Evolutionary conservation across 1,140 invertebrate genomes (phyloP).

Genomic region (Heliconius nattereri): DNA sequence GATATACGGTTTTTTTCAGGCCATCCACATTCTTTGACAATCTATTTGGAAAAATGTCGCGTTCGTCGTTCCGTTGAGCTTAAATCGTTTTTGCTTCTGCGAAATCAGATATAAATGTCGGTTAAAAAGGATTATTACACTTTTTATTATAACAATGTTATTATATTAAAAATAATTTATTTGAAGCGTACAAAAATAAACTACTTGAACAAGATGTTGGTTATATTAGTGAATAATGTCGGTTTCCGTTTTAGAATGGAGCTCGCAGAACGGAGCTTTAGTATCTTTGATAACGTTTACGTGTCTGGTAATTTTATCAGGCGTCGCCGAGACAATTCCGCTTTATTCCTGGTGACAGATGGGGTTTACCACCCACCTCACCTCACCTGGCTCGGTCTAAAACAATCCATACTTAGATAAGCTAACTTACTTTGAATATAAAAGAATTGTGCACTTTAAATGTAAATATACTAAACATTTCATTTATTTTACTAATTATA

Average conservation of each 20-base stretch:
- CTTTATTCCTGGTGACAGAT: slow-evolving; percentile 59
- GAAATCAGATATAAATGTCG: neutral
- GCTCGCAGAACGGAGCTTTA: slow-evolving; percentile 37
- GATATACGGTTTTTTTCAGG: neutral
- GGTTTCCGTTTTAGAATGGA: slow-evolving; percentile 38
- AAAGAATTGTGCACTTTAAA: neutral
- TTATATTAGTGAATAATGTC: slow-evolving; percentile 32
- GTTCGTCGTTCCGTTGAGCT: neutral
- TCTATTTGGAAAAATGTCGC: neutral
- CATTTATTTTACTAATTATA: too few species aligned
- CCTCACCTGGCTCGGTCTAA: slow-evolving; percentile 10
- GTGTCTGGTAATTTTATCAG: slow-evolving; percentile 60
- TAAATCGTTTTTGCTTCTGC: neutral
- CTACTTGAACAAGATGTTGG: slow-evolving; percentile 1
- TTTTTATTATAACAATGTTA: neutral
- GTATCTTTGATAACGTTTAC: slow-evolving; percentile 53
- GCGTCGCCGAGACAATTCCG: slow-evolving; percentile 42
- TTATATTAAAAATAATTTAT: slow-evolving; percentile 4
- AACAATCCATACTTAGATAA: slow-evolving; percentile 41
- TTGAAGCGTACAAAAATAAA: slow-evolving; percentile 1
- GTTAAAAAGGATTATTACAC: neutral
- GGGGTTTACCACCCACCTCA: slow-evolving; percentile 45
- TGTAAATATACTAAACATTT: neutral
- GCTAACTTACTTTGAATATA: slow-evolving; percentile 34
- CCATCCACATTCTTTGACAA: neutral